These are phyloP conservation scores for Drosophila ezoana DNA, from an alignment of 2,888 invertebrate genomes.

Conservation along the genomic window DNA sequence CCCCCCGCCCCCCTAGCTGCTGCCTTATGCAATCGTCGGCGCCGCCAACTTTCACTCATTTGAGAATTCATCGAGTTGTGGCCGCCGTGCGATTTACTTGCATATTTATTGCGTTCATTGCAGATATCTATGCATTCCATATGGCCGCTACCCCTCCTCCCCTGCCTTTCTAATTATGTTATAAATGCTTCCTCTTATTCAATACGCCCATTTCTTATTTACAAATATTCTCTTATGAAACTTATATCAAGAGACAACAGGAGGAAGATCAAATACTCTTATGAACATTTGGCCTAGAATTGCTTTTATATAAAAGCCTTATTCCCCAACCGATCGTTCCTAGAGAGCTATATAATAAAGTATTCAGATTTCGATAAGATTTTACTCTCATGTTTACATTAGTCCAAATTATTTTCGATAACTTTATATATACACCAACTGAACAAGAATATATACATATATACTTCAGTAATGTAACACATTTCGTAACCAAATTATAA, in stretches of 20 bases:
- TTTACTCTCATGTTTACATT: no score
- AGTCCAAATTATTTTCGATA: no score
- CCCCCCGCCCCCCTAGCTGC: not conserved
- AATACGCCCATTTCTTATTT: not conserved
- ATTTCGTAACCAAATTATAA: no score
- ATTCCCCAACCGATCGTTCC: no score
- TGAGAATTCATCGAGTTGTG: conserved; percentile 71
- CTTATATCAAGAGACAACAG: not conserved
- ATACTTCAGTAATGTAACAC: no score
- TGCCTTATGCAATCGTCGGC: conserved; percentile 50
- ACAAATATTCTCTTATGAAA: not conserved
- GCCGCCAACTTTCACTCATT: conserved; percentile 69
- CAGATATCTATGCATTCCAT: conserved; percentile 32
- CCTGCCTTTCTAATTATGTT: not conserved
- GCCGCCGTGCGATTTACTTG: conserved; percentile 50
- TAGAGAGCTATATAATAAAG: no score
- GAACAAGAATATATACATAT: no score
- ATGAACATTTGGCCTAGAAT: no score
- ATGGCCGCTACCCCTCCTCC: not conserved
- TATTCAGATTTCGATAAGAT: no score
- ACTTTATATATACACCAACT: no score
- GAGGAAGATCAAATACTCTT: no score
- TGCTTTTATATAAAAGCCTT: no score
- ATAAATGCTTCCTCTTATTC: not conserved
- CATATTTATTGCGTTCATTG: conserved; percentile 42